A percentile compares a stretch with the other conserved stretches of the same genome.
These are phyloP conservation scores for Lepidurus apus DNA, from an alignment of 1,140 invertebrate genomes.

Conservation along the genomic window DNA sequence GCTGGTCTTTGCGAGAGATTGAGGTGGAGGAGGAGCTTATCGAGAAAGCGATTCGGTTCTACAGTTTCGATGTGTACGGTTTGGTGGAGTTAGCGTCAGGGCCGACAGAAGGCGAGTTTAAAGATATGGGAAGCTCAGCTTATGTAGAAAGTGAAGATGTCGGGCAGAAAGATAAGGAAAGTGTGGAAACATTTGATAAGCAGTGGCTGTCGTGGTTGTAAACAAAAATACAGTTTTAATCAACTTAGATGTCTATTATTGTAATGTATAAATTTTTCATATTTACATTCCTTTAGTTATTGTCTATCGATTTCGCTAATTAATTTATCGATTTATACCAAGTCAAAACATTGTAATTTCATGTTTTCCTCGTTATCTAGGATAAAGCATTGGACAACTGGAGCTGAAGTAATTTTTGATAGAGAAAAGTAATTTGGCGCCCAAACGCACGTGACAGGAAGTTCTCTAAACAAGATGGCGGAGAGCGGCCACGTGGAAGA, in stretches of 20 bases:
- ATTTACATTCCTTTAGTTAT: too few relatives aligned
- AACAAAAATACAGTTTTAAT: background rate
- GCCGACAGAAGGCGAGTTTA: background rate
- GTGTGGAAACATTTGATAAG: background rate
- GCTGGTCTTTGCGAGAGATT: background rate
- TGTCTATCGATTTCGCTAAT: too few relatives aligned
- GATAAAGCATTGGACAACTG: too few relatives aligned
- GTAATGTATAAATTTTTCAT: too few relatives aligned
- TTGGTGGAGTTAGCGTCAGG: background rate
- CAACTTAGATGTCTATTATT: too few relatives aligned
- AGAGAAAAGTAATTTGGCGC: too few relatives aligned
- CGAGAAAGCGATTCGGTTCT: background rate
- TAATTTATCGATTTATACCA: too few relatives aligned
- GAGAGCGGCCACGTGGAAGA: constrained; percentile 27
- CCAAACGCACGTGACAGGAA: too few relatives aligned
- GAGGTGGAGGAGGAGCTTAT: background rate
- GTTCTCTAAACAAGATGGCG: constrained; percentile 1
- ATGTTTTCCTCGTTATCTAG: too few relatives aligned
- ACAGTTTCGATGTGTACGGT: constrained; percentile 5
- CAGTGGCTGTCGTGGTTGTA: background rate
- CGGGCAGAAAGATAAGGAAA: constrained; percentile 12
- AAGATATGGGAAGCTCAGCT: background rate
- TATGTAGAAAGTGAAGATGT: constrained; percentile 1
- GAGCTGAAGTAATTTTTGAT: too few relatives aligned
- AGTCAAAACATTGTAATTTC: too few relatives aligned